Conservation (phyloP, 2,797 vertebrate genomes). For the Pseudochirops cupreus region DNA sequence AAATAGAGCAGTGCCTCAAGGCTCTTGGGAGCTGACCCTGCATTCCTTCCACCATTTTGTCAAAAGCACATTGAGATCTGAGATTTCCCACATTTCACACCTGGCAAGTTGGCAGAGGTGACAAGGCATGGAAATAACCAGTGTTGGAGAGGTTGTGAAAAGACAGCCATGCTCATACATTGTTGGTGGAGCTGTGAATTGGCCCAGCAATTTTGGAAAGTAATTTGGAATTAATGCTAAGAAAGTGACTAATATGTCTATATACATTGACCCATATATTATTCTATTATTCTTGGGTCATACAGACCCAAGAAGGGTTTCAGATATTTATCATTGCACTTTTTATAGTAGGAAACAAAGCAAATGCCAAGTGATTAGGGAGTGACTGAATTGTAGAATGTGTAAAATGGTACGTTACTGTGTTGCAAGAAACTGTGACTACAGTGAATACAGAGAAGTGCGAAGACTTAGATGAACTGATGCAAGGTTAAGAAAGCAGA, state of each 20-base stretch:
- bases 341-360: background rate
- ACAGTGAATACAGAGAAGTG: too few relatives aligned
- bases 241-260: background rate
- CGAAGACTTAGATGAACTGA: too few relatives aligned
- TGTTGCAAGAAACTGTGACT: too few relatives aligned
- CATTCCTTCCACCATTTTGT: background rate
- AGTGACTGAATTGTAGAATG: too few relatives aligned
- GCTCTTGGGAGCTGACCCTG: background rate
- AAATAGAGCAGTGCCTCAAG: background rate
- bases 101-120: background rate
- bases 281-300: background rate
- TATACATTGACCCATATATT: background rate
- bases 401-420: too few relatives aligned
- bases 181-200: background rate
- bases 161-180: background rate
- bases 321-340: too few relatives aligned
- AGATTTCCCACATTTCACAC: background rate
- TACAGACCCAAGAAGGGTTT: too few relatives aligned
- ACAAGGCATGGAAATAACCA: background rate
- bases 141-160: background rate
- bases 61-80: background rate
- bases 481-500: too few relatives aligned
- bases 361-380: background rate
- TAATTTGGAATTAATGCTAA: background rate
- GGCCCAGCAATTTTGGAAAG: background rate